Evolutionary conservation across 2,797 vertebrate species (phyloP).

Genomic region (Sebastolobus altivelis): DNA sequence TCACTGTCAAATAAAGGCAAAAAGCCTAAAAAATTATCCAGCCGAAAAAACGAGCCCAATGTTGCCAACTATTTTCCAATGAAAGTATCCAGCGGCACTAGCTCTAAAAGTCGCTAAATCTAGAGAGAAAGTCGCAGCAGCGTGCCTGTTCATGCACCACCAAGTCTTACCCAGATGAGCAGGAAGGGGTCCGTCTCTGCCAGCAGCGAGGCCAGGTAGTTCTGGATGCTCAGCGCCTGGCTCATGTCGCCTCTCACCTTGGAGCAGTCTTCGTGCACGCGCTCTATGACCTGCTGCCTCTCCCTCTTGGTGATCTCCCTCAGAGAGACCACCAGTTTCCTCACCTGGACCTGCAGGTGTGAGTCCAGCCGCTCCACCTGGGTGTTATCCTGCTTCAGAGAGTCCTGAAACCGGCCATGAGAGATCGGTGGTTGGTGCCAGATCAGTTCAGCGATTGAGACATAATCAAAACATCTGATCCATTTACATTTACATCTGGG

Average conservation of each 20-base stretch:
- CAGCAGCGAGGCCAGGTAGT: constrained; percentile 77
- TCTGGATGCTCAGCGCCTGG: constrained; percentile 74
- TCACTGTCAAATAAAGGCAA: no score
- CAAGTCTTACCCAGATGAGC: constrained; percentile 81
- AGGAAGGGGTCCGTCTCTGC: constrained; percentile 82
- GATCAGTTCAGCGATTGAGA: background rate
- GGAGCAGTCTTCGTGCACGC: constrained; percentile 67
- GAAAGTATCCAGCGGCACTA: no score
- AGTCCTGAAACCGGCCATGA: constrained; percentile 62
- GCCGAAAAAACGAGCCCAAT: no score
- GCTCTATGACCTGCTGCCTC: constrained; percentile 71
- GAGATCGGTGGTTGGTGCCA: background rate
- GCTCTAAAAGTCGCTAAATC: no score
- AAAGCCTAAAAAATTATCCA: no score
- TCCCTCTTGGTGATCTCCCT: constrained; percentile 75
- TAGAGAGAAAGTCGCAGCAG: no score
- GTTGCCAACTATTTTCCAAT: no score
- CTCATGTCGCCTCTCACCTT: constrained; percentile 72
- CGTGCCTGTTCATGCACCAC: background rate
- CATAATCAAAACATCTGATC: background rate
- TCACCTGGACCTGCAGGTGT: constrained; percentile 77
- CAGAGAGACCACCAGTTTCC: constrained; percentile 72
- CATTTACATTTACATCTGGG: background rate
- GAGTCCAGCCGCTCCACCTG: constrained; percentile 76
- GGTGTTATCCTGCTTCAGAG: constrained; percentile 62